Percentiles rank a stretch among this genome's conserved stretches.
phyloP scores from a whole-genome alignment of 2,888 invertebrate species.

The Scaptodrosophila latifasciaeformis region DNA sequence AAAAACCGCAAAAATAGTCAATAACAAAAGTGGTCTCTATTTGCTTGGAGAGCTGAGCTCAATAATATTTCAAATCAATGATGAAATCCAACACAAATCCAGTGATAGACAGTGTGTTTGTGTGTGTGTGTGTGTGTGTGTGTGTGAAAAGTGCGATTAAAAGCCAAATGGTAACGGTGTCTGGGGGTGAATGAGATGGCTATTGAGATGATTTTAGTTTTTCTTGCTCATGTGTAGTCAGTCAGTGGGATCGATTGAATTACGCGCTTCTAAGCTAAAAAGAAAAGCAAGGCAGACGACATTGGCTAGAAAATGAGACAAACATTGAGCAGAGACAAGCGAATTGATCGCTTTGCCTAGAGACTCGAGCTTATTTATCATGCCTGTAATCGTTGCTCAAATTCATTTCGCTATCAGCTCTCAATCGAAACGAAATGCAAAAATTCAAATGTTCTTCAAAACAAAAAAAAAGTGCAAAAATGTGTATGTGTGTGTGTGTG shows the following conservation, averaged over 20 bases:
- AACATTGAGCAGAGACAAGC: background rate
- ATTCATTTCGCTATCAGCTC: constrained; percentile 72
- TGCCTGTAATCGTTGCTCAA: constrained; percentile 59
- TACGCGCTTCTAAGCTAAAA: constrained; percentile 40
- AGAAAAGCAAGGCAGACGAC: background rate
- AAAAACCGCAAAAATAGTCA: constrained; percentile 53
- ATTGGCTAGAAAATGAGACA: background rate
- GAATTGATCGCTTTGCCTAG: constrained; percentile 20
- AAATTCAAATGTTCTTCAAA: background rate
- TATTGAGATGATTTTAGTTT: background rate
- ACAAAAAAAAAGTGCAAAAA: background rate
- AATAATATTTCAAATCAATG: too few species aligned
- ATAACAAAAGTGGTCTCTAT: constrained; percentile 36
- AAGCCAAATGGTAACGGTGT: too few species aligned
- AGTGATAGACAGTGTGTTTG: constrained; percentile 16
- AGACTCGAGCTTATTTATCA: constrained; percentile 68
- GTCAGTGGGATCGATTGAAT: constrained; percentile 53
- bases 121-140: constrained; percentile 16
- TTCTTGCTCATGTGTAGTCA: background rate
- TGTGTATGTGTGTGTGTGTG: constrained; percentile 1
- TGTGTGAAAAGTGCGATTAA: constrained; percentile 42
- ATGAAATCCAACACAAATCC: constrained; percentile 7
- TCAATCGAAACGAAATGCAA: constrained; percentile 31
- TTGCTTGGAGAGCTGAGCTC: background rate
- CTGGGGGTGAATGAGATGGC: background rate